A percentile compares a stretch with the other conserved stretches of the same genome.
Evolutionary conservation across 2,797 vertebrate species (phyloP).

Genomic region (Trematomus bernacchii): DNA sequence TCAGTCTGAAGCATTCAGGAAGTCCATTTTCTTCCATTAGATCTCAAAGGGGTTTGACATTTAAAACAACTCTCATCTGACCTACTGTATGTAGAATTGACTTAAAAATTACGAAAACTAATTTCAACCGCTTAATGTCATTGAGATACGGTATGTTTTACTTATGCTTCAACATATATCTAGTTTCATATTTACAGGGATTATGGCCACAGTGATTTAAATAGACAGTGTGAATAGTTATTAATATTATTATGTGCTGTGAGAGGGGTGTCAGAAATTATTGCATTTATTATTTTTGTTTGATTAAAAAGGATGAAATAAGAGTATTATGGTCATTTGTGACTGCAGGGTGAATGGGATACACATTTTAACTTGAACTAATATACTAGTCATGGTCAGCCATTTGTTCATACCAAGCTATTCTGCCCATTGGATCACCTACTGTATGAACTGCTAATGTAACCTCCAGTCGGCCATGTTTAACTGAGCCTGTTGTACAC

Average conservation of each 20-base stretch:
- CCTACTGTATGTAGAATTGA: not conserved
- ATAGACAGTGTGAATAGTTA: slow-evolving; percentile 11
- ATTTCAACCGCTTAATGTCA: not conserved
- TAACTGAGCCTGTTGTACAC: slow-evolving; percentile 27
- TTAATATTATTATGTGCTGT: slow-evolving; percentile 8
- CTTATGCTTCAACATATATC: not conserved
- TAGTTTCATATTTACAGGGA: not conserved
- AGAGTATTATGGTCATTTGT: slow-evolving; percentile 43
- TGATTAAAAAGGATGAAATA: slow-evolving; percentile 17
- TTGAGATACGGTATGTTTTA: not conserved
- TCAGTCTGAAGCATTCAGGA: not conserved
- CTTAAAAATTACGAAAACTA: slow-evolving; percentile 8
- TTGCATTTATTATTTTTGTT: slow-evolving; percentile 27
- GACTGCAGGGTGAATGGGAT: slow-evolving; percentile 19
- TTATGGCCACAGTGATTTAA: slow-evolving; percentile 10
- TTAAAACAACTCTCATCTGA: not conserved
- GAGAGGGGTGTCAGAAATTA: slow-evolving; percentile 1
- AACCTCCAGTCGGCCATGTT: slow-evolving; percentile 29
- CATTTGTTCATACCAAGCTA: slow-evolving; percentile 13
- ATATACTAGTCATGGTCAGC: not conserved
- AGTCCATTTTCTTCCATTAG: not conserved
- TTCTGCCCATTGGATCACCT: slow-evolving; percentile 17
- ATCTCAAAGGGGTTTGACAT: slow-evolving; percentile 1
- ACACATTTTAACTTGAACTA: slow-evolving; percentile 24
- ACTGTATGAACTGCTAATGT: slow-evolving; percentile 7